Base-by-base conservation (phyloP, 2,888 invertebrate species). In the Amphipoea lucens region DNA sequence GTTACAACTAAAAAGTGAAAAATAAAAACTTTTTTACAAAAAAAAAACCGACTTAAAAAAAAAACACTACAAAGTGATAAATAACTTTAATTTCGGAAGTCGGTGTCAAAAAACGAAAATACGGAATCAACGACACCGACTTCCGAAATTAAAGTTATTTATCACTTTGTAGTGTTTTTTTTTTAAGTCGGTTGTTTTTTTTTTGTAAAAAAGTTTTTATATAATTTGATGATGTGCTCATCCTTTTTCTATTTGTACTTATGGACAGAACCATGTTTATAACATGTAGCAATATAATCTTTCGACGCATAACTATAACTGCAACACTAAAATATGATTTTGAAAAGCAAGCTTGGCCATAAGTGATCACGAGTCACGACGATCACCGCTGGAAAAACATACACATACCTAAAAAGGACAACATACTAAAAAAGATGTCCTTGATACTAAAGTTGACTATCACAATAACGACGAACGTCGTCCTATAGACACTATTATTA, bases 401-500 rank as follows among this genome's bases (percentile, higher is more conserved):
- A n/a, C 14, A 45, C 36, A 74, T 42, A 45, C 67, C 29, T 57
- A 40, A 70, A 69, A 40, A 12, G n/a, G 0, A 42, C 4, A 69
- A 63, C 0, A 48, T 40, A 48, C 62, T 40, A 42, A 40, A 67
- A 70, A 40, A 45, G 0, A 51, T 29, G 0, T 20, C 7, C 7
- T 6, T 14, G 4, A 60, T 69, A 48, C 0, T 57, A 83, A 62
- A 63, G 23, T 20, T 36, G n/a, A 45, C 40, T 3, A 70, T 42
- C 1, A 85, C 42, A 66, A 73, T 63, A 72, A 23, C 40, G 20
- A 40, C 40, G 2, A 71, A 67, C 36, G 54, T 40, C 1, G 14
- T n/a, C 12, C 11, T 65, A 87, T 75, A 88, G 54, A 74, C 85
- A 82, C 81, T 88, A 89, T 87, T 88, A 89, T 84, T 86, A 80